Base-by-base conservation (phyloP, 2,888 invertebrate genomes). In the Heliconius erato region DNA sequence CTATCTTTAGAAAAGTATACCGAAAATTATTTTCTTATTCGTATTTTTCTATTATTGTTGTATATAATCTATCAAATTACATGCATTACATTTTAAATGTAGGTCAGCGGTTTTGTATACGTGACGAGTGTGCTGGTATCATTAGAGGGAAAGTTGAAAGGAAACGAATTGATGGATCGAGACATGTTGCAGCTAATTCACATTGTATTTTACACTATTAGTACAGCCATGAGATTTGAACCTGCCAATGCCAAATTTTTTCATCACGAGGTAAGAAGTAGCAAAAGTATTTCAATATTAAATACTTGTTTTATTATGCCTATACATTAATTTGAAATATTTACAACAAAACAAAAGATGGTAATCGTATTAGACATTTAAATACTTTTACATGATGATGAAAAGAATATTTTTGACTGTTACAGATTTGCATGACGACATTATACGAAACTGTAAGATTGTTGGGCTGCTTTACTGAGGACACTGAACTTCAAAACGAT, bases 221-320 rank as follows among this genome's bases (percentile, higher is more conserved):
- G 99, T 84, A 98, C 99, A 0, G 99, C 99, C 3, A 99, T 99
- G 99, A 97, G 99, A 87, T 99, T 99, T 91, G 99, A 99, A 93
- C 99, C 99, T 2, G 99, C 99, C 0, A 99, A 99, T 93, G 99
- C 99, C 0, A 99, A 99, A 92, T 99, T 99, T 96, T 99, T 99
- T 96, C 98, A 99, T 90, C 98, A 98, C 86, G 99, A 99, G 97
- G 98, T 98, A 88, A 90, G 67, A 26, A 40, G 9, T 59, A 40
- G 7, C 5, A 12, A 3, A 63, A 40, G 7, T 49, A 40, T n/a
- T 71, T 40, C 7, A 71, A 40, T 40, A 40, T 71, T 40, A 69
- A 28, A 67, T 67, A 28, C 12, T 12, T n/a, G 19, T 54, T 54
- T 54, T 54, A 23, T 54, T 23, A 54, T 54, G 23, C 54, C 9